Evolutionary conservation across 1,140 invertebrate genomes (phyloP).

Genomic region (Megalonaias nervosa): DNA sequence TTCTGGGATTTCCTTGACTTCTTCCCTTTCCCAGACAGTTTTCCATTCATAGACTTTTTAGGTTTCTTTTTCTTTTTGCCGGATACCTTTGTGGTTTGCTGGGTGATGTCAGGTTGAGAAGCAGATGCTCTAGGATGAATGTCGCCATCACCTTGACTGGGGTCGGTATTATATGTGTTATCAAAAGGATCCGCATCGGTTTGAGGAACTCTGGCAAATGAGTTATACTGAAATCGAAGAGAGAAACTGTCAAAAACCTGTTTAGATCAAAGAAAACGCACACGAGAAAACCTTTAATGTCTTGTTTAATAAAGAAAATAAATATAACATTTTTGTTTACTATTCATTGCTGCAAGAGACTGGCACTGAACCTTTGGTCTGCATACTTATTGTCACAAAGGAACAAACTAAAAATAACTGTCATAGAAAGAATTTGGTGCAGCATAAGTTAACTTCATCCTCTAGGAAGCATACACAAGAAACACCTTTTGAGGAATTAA

Average conservation of each 20-base stretch:
- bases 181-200: conserved; percentile 36
- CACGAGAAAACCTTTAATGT: no score
- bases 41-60: neutral
- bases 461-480: no score
- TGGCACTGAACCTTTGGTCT: no score
- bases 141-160: conserved; percentile 15
- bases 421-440: no score
- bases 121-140: neutral
- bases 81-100: neutral
- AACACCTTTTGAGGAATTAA: no score
- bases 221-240: neutral
- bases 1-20: conserved; percentile 33
- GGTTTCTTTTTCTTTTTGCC: neutral
- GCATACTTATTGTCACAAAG: no score
- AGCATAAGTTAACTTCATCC: no score
- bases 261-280: neutral
- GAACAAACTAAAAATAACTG: no score
- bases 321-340: no score
- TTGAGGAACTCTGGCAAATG: conserved; percentile 4
- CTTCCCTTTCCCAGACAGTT: no score
- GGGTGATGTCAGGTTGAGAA: conserved; percentile 1
- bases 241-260: neutral
- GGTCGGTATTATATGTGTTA: conserved; percentile 51
- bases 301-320: no score
- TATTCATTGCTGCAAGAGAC: no score